Evolutionary conservation across 2,888 invertebrate species (phyloP).

Genomic region (Campoplex capitator): DNA sequence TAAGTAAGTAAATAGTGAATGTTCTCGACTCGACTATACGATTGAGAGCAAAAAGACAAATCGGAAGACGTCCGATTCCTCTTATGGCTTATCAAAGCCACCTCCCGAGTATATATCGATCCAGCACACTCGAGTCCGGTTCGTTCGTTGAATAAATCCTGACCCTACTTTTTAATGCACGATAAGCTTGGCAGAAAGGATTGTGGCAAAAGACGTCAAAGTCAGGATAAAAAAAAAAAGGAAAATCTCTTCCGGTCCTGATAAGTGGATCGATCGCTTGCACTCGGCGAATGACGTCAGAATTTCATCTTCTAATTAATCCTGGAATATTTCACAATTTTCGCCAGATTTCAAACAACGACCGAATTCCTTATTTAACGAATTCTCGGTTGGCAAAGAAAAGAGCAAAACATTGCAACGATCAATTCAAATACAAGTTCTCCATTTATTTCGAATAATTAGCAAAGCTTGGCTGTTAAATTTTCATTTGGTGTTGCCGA

Average conservation of each 20-base stretch:
- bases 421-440: neutral
- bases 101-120: conserved; percentile 15
- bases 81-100: conserved; percentile 16
- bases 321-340: neutral
- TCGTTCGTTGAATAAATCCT: neutral
- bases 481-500: neutral
- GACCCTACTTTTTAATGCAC: conserved; percentile 55
- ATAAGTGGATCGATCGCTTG: neutral
- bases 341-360: neutral
- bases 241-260: neutral
- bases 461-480: neutral
- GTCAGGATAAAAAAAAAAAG: neutral
- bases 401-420: neutral
- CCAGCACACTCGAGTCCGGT: neutral
- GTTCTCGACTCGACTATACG: conserved; percentile 15
- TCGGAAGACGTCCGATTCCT: conserved; percentile 16
- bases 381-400: neutral
- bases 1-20: conserved; percentile 20
- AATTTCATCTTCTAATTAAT: neutral
- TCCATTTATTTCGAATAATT: neutral
- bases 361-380: neutral
- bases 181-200: conserved; percentile 3
- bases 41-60: conserved; percentile 46
- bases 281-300: conserved; percentile 6
- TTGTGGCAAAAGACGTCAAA: neutral